A percentile compares a stretch with the other conserved stretches of the same genome.
Evolutionary conservation across 2,888 invertebrate genomes (phyloP).

Genomic region (Isoperla grammatica): DNA sequence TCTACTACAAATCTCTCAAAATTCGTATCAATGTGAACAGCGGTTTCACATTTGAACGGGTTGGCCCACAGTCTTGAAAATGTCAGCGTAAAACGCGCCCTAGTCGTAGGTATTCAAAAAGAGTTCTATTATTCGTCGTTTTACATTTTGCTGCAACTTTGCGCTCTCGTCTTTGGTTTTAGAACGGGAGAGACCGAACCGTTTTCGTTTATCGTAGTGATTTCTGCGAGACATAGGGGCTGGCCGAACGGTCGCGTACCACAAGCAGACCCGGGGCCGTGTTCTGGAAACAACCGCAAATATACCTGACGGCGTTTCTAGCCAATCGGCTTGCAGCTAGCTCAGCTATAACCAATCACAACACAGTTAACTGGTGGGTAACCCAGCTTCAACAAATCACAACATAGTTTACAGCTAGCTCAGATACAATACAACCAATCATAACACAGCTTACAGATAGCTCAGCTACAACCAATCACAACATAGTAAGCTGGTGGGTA

Average conservation of each 20-base stretch:
- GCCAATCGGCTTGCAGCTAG: too few relatives aligned
- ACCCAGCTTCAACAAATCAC: background rate
- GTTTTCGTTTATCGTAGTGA: slow-evolving; percentile 37
- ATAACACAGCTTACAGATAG: too few relatives aligned
- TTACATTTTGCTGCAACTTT: slow-evolving; percentile 26
- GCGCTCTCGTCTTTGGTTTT: slow-evolving; percentile 17
- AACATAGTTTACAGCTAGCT: background rate
- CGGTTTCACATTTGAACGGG: too few relatives aligned
- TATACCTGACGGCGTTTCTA: background rate
- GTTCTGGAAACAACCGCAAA: slow-evolving; percentile 24
- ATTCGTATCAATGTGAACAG: too few relatives aligned
- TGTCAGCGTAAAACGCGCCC: background rate
- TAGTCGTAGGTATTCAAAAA: background rate
- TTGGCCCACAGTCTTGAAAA: background rate
- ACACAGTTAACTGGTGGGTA: background rate
- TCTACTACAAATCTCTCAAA: too few relatives aligned
- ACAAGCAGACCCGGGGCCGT: slow-evolving; percentile 45
- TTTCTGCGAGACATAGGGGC: slow-evolving; percentile 58
- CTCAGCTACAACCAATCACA: too few relatives aligned
- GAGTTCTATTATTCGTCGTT: background rate
- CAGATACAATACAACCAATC: too few relatives aligned
- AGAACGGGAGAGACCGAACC: slow-evolving; percentile 27
- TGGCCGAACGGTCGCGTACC: slow-evolving; percentile 71
- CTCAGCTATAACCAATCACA: too few relatives aligned
- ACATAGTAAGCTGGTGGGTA: too few relatives aligned